These are phyloP conservation scores for Drosophila carrolli DNA, from an alignment of 1,140 invertebrate genomes.

Conservation along the genomic window DNA sequence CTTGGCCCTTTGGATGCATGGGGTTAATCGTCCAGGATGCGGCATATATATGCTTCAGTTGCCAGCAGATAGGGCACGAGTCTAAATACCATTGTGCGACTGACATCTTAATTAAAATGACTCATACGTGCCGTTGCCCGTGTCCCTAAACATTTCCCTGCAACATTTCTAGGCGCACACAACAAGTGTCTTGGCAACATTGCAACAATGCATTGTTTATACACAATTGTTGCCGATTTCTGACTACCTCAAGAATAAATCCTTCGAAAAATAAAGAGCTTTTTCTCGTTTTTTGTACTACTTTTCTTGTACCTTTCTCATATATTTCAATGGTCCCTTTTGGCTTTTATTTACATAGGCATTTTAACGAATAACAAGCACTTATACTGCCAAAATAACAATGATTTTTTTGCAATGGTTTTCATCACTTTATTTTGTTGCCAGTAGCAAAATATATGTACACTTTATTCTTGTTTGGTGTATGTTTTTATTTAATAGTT, in stretches of 20 bases:
- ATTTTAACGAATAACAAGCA: too few species aligned
- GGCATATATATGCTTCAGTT: constrained; percentile 40
- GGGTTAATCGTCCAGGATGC: constrained; percentile 57
- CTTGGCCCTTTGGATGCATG: constrained; percentile 31
- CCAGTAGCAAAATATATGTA: too few species aligned
- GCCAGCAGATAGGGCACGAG: constrained; percentile 63
- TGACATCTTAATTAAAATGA: constrained; percentile 74
- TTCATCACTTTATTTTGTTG: too few species aligned
- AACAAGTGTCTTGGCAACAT: constrained; percentile 69
- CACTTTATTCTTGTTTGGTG: too few species aligned
- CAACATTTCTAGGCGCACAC: constrained; percentile 46
- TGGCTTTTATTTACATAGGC: too few species aligned
- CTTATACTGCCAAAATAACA: too few species aligned
- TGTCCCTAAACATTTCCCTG: constrained; percentile 33
- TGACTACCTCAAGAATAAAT: constrained; percentile 11
- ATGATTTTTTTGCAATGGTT: too few species aligned
- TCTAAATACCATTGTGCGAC: constrained; percentile 17
- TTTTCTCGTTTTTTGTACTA: not conserved
- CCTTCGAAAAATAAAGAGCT: not conserved
- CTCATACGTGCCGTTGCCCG: constrained; percentile 22
- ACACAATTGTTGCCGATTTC: constrained; percentile 1
- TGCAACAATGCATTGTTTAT: too few species aligned
- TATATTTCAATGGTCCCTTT: too few species aligned
- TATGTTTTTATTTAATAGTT: too few species aligned
- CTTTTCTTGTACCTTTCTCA: not conserved